Base-by-base conservation (phyloP, 2,797 vertebrate species). In the Melanotaenia boesemani region DNA sequence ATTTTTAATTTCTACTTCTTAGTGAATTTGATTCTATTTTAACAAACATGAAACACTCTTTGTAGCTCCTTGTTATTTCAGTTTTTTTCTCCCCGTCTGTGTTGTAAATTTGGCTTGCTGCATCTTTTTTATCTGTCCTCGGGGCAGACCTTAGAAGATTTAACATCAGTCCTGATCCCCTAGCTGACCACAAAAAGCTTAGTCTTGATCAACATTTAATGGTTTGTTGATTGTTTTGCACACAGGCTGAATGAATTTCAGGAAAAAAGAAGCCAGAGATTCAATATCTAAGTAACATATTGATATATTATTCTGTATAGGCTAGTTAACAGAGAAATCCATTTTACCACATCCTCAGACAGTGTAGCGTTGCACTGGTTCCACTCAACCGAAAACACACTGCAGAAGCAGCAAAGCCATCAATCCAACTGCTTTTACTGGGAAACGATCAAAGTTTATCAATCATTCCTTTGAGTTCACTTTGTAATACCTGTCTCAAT, bases 381-480 rank as follows among this genome's bases (percentile, higher is more conserved):
- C 20, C 18, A 13, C 62, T 39, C 28, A 52, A 54, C 60, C 56
- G 72, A 78, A 82, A 83, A 76, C 13, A 67, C 68, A 82, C 30
- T 68, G 57, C 65, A 86, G 63, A 74, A 85, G n/a, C 57, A 66
- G 54, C 20, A 67, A 80, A 57, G 63, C 36, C 46, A 74, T 54
- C 44, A 65, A 39, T 72, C 83, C 70, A 87, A 58, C 69, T 72
- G 41, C 68, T 80, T 80, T 66, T 37, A 63, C 54, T 41, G 64
- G 15, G 6, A 63, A 70, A 32, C 52, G 18, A 55, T 72, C n/a
- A 56, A 24, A 59, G 63, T 58, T 63, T 24, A 26, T 57, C 44
- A 58, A 67, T 62, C 20, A 74, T 67, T 67, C 64, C 44, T 28
- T 18, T 48, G 70, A 72, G n/a, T 72, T 13, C 28, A 20, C 41